Percentiles rank a stretch among this genome's conserved stretches.
These are phyloP conservation scores for Hololepta plana DNA, from an alignment of 2,888 invertebrate species.

Conservation along the genomic window DNA sequence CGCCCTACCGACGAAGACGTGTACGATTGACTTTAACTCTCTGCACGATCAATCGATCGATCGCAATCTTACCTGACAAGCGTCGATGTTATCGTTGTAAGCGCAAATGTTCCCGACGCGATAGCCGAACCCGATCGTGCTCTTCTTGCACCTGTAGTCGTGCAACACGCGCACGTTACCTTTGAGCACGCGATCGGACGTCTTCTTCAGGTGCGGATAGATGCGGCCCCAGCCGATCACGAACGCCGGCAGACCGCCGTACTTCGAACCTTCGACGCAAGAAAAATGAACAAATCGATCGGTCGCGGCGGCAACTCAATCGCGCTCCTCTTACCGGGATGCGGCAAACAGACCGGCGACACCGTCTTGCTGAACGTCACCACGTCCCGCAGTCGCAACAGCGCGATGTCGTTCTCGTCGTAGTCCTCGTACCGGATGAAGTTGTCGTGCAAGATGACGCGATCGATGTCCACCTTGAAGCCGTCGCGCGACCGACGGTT, in stretches of 20 bases:
- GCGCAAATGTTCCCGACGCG: slow-evolving; percentile 36
- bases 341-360: slow-evolving; percentile 35
- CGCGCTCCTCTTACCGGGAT: slow-evolving; percentile 27
- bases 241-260: slow-evolving; percentile 26
- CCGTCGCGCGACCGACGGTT: slow-evolving; percentile 17
- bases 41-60: background rate
- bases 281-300: background rate
- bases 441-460: slow-evolving; percentile 28
- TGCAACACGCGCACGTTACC: slow-evolving; percentile 30
- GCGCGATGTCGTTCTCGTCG: slow-evolving; percentile 39
- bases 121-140: slow-evolving; percentile 5
- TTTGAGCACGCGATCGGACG: slow-evolving; percentile 30
- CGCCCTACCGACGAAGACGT: slow-evolving; percentile 35
- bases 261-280: slow-evolving; percentile 25
- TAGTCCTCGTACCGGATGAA: slow-evolving; percentile 33
- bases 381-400: slow-evolving; percentile 29
- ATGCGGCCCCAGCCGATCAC: slow-evolving; percentile 39
- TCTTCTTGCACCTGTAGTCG: slow-evolving; percentile 22
- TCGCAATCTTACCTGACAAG: slow-evolving; percentile 37
- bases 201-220: slow-evolving; percentile 21
- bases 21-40: slow-evolving; percentile 1
- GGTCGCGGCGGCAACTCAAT: slow-evolving; percentile 5
- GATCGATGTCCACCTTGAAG: slow-evolving; percentile 22
- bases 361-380: slow-evolving; percentile 29
- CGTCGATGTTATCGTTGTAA: slow-evolving; percentile 33